Evolutionary conservation across 2,113 vertebrate genomes (phyloP).

Genomic region (Tupaia chinensis): DNA sequence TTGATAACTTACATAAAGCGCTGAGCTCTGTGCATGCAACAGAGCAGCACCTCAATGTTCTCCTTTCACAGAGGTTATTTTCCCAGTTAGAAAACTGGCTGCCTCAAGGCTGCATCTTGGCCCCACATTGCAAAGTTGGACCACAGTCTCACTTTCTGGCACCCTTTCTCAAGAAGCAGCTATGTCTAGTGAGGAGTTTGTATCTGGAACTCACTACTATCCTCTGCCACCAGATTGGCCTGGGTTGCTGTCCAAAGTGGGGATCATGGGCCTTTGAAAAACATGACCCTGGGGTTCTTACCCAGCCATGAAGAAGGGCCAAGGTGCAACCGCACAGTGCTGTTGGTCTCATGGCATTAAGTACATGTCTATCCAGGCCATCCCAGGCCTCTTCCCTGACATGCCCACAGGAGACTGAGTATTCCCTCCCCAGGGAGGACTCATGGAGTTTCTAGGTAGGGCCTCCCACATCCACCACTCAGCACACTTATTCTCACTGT

Average conservation of each 20-base stretch:
- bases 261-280: not conserved
- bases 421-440: not conserved
- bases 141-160: rapidly evolving
- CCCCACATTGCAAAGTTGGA: rapidly evolving
- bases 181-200: not conserved
- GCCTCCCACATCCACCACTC: too few relatives aligned
- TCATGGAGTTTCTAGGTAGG: not conserved
- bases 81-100: not conserved
- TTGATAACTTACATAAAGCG: not conserved
- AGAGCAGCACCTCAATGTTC: not conserved
- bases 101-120: not conserved
- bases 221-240: not conserved
- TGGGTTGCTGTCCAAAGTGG: not conserved
- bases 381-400: not conserved
- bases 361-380: not conserved
- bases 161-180: not conserved
- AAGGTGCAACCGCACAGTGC: not conserved
- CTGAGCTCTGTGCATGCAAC: not conserved
- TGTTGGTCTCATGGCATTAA: not conserved
- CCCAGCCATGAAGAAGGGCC: not conserved
- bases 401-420: not conserved
- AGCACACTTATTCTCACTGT: not conserved
- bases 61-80: too few relatives aligned
- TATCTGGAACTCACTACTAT: not conserved
- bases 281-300: not conserved